These are phyloP conservation scores for Ciconia stormi DNA, from an alignment of 2,113 vertebrate genomes.

Conservation along the genomic window DNA sequence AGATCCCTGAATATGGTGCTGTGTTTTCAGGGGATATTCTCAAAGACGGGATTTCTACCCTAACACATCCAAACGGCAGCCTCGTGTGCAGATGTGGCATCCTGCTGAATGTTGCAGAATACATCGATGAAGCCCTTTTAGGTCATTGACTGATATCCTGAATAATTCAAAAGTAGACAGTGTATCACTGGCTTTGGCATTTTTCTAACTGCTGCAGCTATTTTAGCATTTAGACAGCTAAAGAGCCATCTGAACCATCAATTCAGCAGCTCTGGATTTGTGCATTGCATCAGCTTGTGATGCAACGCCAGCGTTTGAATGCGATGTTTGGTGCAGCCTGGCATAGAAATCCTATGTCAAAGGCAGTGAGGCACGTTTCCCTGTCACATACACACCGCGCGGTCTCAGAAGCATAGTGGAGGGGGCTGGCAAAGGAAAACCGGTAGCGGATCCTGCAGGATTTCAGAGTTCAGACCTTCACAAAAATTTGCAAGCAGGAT, in stretches of 20 bases:
- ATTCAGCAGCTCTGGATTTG: background rate
- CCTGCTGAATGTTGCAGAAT: too few species aligned
- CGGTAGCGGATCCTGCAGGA: background rate
- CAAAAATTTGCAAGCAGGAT: background rate
- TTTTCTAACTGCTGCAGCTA: background rate
- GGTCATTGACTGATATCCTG: too few species aligned
- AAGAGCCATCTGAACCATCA: background rate
- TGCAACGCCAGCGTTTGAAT: rapidly evolving
- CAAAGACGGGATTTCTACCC: background rate
- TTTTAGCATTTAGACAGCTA: background rate
- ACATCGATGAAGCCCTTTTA: background rate
- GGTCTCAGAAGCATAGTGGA: rapidly evolving
- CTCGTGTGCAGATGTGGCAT: rapidly evolving
- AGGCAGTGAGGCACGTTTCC: background rate
- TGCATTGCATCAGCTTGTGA: rapidly evolving
- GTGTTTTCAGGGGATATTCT: background rate
- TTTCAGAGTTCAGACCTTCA: background rate
- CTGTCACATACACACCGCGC: rapidly evolving
- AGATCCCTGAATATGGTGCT: rapidly evolving
- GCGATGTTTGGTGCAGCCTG: rapidly evolving
- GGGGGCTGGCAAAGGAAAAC: background rate
- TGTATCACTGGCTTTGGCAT: background rate
- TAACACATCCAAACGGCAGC: too few species aligned
- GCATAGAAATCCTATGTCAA: rapidly evolving
- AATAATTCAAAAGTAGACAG: background rate